Base-by-base conservation (phyloP, 2,113 vertebrate species). In the Corythoichthys intestinalis region DNA sequence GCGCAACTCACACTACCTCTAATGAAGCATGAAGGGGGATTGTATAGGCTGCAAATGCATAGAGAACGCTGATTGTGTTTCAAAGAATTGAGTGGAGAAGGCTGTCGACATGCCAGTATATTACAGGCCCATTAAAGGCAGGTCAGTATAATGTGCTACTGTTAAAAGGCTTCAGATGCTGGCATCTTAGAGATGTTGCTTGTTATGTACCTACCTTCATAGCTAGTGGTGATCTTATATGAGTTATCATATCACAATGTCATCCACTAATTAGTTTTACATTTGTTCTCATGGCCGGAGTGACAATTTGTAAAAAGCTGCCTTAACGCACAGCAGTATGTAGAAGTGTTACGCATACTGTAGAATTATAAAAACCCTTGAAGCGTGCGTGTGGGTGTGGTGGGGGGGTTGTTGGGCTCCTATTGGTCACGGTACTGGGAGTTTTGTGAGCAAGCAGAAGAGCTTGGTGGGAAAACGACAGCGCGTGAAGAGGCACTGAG, bases 81-180 rank as follows among this genome's bases (percentile, higher is more conserved):
- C 95, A 95, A 96, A 98, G 96, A 98, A 98, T 94, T 94, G 95
- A 95, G 94, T 94, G 94, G 95, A 96, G 96, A 96, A 96, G 94
- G 93, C 95, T 90, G 91, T 70, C 89, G 93, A 94, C 95, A 96
- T 94, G 94, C 94, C 91, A 92, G 91, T 94, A 94, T 81, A 86
- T 86, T 86, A 84, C 76, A 81, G 79, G 65, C 73, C 77, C 68
- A 86, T 94, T 93, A 94, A 73, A 93, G 93, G 93, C 94, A 94
- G 93, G 93, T 94, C 92, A 93, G 92, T 90, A 95, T 67, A 67
- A 74, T 58, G 65, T 65, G 68, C 41, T 47, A 47, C 64, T 74
- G 46, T 69, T 68, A 72, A 52, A 69, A 49, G 28, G 34, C 38
- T 68, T 54, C 39, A 59, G 50, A 49, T 48, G 38, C 47, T 35